Percentiles rank a stretch among this genome's conserved stretches.
These are phyloP conservation scores for Glaucomys volans DNA, from an alignment of 2,113 vertebrate species.

Conservation along the genomic window DNA sequence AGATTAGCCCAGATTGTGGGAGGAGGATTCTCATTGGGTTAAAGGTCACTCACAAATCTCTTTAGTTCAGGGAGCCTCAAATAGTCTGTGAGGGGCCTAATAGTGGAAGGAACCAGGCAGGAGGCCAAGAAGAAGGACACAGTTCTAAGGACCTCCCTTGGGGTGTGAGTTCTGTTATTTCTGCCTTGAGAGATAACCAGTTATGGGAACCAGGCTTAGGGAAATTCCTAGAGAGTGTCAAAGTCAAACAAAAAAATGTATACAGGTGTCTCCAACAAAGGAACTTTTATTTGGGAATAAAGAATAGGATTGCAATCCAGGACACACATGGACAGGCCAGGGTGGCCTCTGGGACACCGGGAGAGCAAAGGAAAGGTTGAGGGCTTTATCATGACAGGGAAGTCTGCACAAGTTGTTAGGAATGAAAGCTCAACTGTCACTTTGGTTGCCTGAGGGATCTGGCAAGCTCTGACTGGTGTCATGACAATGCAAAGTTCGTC, in stretches of 20 bases:
- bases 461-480: neutral
- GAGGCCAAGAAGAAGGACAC: neutral
- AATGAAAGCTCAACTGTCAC: neutral
- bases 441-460: neutral
- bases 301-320: neutral
- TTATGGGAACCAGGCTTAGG: neutral
- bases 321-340: neutral
- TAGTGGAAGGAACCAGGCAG: neutral
- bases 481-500: neutral
- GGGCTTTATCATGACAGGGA: neutral
- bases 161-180: neutral
- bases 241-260: neutral
- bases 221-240: neutral
- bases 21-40: conserved; percentile 27
- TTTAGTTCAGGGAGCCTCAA: neutral
- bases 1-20: conserved; percentile 28
- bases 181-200: neutral
- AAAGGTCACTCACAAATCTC: conserved; percentile 62
- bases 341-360: neutral
- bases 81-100: neutral
- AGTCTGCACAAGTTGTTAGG: neutral
- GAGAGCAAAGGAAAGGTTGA: neutral
- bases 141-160: neutral
- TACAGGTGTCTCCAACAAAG: neutral
- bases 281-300: neutral